These are phyloP conservation scores for Sitobion miscanthi DNA, from an alignment of 1,140 invertebrate species.

Conservation along the genomic window DNA sequence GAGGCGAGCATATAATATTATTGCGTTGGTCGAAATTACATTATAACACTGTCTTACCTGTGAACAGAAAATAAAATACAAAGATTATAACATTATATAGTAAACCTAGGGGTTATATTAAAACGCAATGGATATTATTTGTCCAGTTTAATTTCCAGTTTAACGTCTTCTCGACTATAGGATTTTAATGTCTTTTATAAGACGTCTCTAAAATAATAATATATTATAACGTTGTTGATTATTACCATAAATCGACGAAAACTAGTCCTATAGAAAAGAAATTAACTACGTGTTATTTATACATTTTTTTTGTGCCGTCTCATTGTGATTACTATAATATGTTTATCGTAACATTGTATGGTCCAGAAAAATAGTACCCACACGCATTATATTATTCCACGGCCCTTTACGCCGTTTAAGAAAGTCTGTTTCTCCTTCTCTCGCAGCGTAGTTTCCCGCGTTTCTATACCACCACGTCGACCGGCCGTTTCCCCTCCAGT, in stretches of 20 bases:
- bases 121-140: neutral
- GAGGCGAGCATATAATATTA: neutral
- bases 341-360: neutral
- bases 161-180: neutral
- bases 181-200: neutral
- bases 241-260: neutral
- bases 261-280: neutral
- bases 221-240: no score
- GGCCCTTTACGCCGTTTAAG: neutral
- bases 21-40: neutral
- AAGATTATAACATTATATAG: neutral
- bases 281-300: neutral
- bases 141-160: neutral
- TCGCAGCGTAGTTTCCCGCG: neutral
- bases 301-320: neutral
- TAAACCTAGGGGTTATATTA: neutral
- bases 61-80: constrained; percentile 1
- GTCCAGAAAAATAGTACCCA: neutral
- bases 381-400: neutral
- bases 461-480: no score
- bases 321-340: neutral
- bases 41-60: neutral
- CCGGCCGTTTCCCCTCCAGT: neutral
- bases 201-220: neutral
- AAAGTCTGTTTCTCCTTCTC: neutral